Evolutionary conservation across 2,888 invertebrate species (phyloP).

Genomic region (Atrina japonica): DNA sequence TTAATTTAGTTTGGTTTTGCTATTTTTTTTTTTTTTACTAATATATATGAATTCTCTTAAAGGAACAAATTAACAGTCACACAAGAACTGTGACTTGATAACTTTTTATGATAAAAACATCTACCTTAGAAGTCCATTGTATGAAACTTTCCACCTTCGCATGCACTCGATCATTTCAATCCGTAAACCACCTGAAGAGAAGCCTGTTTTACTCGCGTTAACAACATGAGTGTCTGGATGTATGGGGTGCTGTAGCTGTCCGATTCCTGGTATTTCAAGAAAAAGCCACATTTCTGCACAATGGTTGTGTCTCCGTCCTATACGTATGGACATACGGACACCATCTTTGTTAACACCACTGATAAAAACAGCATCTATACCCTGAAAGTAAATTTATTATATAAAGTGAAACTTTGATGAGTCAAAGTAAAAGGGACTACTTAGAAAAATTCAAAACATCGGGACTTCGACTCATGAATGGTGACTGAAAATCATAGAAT

Average conservation of each 20-base stretch:
- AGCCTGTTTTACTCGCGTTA: slow-evolving; percentile 73
- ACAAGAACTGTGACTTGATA: too few species aligned
- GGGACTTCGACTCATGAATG: too few species aligned
- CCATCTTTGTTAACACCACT: slow-evolving; percentile 83
- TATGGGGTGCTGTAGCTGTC: slow-evolving; percentile 82
- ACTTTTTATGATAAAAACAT: too few species aligned
- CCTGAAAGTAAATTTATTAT: slow-evolving; percentile 69
- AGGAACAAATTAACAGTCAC: too few species aligned
- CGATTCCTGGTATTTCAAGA: slow-evolving; percentile 80
- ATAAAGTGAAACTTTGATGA: neutral
- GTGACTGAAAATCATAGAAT: too few species aligned
- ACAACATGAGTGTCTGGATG: slow-evolving; percentile 83
- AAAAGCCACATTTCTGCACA: slow-evolving; percentile 84
- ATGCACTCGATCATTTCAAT: slow-evolving; percentile 85
- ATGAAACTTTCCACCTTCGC: slow-evolving; percentile 85
- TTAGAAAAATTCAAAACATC: too few species aligned
- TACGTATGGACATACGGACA: slow-evolving; percentile 83
- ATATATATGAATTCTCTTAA: too few species aligned
- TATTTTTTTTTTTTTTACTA: too few species aligned
- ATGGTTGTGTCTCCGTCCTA: slow-evolving; percentile 83
- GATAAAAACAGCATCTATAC: slow-evolving; percentile 81
- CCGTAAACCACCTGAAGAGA: slow-evolving; percentile 81
- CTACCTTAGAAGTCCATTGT: slow-evolving; percentile 86
- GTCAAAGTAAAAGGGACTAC: too few species aligned
- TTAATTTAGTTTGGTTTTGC: too few species aligned